phyloP scores from a whole-genome alignment of 2,797 vertebrate genomes.

The Vultur gryphus region DNA sequence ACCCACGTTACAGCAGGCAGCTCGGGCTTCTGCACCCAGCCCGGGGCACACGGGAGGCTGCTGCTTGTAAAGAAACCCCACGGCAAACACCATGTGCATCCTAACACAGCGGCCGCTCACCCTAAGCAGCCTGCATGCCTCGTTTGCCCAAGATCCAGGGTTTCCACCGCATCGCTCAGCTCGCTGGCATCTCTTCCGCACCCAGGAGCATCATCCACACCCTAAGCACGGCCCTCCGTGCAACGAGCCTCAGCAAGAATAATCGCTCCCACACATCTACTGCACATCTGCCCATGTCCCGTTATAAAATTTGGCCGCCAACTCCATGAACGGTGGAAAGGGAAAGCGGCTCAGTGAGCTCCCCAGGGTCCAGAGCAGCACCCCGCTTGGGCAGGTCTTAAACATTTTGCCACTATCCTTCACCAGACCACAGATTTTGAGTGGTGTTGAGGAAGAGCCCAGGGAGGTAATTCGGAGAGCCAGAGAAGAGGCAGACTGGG shows the following conservation, averaged over 20 bases:
- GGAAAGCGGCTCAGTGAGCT: not conserved
- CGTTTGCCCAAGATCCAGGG: not conserved
- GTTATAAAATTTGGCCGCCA: not conserved
- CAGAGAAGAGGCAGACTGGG: not conserved
- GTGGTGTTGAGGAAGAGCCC: not conserved
- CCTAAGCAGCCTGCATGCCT: not conserved
- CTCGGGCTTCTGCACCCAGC: not conserved
- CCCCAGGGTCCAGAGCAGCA: fast-evolving
- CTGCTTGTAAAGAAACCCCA: not conserved
- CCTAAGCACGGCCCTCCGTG: not conserved
- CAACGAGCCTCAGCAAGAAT: not conserved
- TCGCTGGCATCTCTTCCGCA: not conserved
- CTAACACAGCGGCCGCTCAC: fast-evolving
- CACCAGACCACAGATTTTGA: not conserved
- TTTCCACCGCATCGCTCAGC: fast-evolving
- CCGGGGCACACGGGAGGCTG: not conserved
- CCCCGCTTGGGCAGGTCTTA: fast-evolving
- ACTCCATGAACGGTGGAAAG: fast-evolving
- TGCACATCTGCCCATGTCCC: not conserved
- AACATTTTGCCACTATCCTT: not conserved
- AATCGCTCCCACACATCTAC: not conserved
- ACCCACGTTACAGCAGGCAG: not conserved
- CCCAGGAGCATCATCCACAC: not conserved
- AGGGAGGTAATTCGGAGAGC: not conserved
- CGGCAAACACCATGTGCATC: fast-evolving